A percentile compares a stretch with the other conserved stretches of the same genome.
Conservation (phyloP, 2,888 invertebrate species). For the Amiota mariae region DNA sequence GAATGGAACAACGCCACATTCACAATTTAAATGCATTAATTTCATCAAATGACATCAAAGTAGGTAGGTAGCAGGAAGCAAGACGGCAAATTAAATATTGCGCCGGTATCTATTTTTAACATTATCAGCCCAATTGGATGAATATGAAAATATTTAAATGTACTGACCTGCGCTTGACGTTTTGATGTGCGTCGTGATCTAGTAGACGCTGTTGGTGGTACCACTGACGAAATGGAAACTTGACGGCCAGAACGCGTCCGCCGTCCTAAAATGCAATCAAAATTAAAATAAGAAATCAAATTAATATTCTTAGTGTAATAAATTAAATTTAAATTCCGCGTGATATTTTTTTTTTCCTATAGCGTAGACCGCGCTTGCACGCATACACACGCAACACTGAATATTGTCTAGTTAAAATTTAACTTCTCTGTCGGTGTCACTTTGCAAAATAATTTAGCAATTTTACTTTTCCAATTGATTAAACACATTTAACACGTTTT, state of each 20-base stretch:
- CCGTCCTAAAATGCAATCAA: constrained; percentile 71
- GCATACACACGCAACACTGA: neutral
- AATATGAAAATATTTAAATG: constrained; percentile 1
- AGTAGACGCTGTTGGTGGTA: constrained; percentile 58
- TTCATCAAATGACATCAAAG: constrained; percentile 64
- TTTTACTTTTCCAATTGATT: neutral
- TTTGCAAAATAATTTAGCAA: neutral
- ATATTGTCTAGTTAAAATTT: neutral
- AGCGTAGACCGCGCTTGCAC: neutral
- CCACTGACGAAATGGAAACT: constrained; percentile 64
- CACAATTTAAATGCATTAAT: constrained; percentile 64
- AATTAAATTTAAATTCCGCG: constrained; percentile 51
- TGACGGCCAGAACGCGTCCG: constrained; percentile 77
- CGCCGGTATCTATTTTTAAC: neutral
- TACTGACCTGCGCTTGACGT: constrained; percentile 67
- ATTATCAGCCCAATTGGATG: neutral
- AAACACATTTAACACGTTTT: neutral
- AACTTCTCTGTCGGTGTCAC: neutral
- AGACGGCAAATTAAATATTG: neutral
- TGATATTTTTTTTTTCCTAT: constrained; percentile 36
- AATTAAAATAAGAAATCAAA: constrained; percentile 17
- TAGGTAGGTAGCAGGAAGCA: neutral
- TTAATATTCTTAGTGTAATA: constrained; percentile 11
- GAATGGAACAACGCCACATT: constrained; percentile 75
- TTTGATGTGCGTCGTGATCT: constrained; percentile 65